Conservation (phyloP, 2,797 vertebrate species). For the Phyllotis vaccarum region DNA sequence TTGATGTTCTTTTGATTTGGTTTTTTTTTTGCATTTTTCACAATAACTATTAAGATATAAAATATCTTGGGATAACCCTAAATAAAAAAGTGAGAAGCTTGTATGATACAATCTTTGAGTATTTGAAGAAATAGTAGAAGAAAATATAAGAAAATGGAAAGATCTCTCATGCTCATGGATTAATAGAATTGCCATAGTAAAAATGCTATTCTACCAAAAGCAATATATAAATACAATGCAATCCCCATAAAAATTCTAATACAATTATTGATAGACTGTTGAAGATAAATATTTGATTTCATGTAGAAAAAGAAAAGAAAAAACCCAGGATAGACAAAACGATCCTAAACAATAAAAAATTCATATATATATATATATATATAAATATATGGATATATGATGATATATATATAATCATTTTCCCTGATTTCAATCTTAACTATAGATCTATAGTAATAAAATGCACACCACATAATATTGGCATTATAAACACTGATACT, state of each 20-base stretch:
- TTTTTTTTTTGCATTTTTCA: not conserved
- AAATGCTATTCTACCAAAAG: not conserved
- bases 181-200: not conserved
- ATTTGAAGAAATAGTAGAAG: not conserved
- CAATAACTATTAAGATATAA: not conserved
- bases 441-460: not conserved
- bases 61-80: not conserved
- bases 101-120: not conserved
- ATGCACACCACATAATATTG: not conserved
- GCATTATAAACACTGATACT: not conserved
- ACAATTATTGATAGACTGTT: not conserved
- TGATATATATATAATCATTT: too few species aligned
- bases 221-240: not conserved
- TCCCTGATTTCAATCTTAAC: not conserved
- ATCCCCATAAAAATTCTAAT: not conserved
- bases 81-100: not conserved
- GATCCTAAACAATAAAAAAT: not conserved
- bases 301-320: not conserved
- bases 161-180: not conserved
- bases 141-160: not conserved
- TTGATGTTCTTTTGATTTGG: not conserved
- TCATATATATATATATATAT: too few species aligned
- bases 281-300: not conserved
- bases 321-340: not conserved
- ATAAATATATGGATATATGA: too few species aligned